Conservation (phyloP, 2,888 invertebrate genomes). For the Lacanobia oleracea region DNA sequence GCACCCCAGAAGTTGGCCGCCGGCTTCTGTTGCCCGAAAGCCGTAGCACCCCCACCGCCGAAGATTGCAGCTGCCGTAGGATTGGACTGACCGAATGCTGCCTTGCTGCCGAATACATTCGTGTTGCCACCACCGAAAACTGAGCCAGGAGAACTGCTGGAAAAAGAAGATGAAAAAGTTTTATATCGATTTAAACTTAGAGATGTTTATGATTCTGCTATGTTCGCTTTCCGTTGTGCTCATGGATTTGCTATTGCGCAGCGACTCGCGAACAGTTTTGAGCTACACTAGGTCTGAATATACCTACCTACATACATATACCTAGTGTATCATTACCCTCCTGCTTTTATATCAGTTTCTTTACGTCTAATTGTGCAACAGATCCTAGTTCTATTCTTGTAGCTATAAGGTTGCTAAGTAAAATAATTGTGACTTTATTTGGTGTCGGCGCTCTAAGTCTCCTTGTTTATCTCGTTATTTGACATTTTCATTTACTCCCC, state of each 20-base stretch:
- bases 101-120: conserved; percentile 83
- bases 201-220: no score
- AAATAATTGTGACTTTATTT: not conserved
- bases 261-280: no score
- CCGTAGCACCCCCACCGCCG: conserved; percentile 73
- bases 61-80: conserved; percentile 79
- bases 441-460: not conserved
- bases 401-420: no score
- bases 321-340: no score
- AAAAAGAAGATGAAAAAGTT: not conserved
- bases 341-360: not conserved
- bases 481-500: not conserved
- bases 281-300: no score
- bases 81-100: conserved; percentile 82
- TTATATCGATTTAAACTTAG: no score
- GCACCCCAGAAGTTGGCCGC: conserved; percentile 80
- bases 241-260: no score
- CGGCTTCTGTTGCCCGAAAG: conserved; percentile 80
- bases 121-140: conserved; percentile 79
- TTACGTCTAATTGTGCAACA: not conserved
- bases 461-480: not conserved
- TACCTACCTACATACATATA: no score
- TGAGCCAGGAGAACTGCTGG: conserved; percentile 74
- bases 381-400: not conserved
- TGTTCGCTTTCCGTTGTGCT: no score